Conservation (phyloP, 2,797 vertebrate species). For the Chromobotia macracanthus region DNA sequence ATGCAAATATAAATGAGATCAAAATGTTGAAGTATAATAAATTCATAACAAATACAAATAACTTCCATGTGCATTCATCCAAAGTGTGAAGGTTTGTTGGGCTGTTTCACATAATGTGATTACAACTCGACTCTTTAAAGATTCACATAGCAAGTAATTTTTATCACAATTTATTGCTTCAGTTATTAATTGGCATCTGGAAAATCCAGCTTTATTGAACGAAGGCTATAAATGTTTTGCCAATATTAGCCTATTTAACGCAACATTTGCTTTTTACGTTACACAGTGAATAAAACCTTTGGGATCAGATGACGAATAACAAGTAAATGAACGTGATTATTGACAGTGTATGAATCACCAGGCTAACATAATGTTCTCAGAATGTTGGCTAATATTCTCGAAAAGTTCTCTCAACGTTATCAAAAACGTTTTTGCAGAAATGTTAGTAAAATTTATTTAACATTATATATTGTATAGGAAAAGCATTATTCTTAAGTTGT, state of each 20-base stretch:
- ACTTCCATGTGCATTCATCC: background rate
- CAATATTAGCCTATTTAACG: constrained; percentile 43
- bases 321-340: constrained; percentile 16
- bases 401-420: no score
- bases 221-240: constrained; percentile 5
- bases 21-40: constrained; percentile 19
- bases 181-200: constrained; percentile 32
- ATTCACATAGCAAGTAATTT: constrained; percentile 4
- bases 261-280: constrained; percentile 42
- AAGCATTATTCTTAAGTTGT: no score
- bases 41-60: constrained; percentile 27
- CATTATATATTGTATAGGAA: no score
- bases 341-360: constrained; percentile 3
- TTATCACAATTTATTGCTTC: constrained; percentile 34
- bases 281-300: constrained; percentile 11
- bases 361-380: no score
- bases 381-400: no score
- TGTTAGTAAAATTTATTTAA: no score
- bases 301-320: constrained; percentile 28
- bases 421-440: no score
- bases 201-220: constrained; percentile 27
- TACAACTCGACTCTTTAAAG: constrained; percentile 11
- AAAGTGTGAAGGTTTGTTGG: background rate
- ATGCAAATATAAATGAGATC: constrained; percentile 27
- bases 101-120: background rate